Evolutionary conservation across 53 echinoderm and acorn worm species (phyloP), one percentile per base, ranked within the genome.

Genomic region (Paelopatides confundens): DNA sequence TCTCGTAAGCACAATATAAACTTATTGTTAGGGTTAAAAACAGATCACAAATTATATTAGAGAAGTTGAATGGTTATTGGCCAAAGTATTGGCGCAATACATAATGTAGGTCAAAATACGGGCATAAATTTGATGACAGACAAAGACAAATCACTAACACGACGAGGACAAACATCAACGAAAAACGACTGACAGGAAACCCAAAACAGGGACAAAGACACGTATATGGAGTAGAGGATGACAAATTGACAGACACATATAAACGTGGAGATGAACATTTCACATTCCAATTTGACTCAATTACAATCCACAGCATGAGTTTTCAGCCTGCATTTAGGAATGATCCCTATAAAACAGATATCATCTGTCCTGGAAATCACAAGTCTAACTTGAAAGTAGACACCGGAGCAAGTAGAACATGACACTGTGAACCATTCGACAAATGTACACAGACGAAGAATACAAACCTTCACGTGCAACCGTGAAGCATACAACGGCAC

Each of bases 361-460:
- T 92, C 32, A 69, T 54, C 4, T 91, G 91, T 63, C 91, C 94
- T 9, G 86, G 90, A 21, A 67, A 62, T 13, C 90, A 90, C 78
- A 62, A 46, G 43, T 63, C 92, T 1, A 65, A 64, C 7, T 29
- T 90, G 12, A 95, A 95, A 47, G 77, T 95, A 1, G 92, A 95
- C 88, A 92, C 90, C 9, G 90, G 92, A 23, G 92, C 95, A 2
- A 48, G 65, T 37, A 90, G 79, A 86, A 86, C 1, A 87, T 89
- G 11, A 89, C 89, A 28, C 39, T 91, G 23, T 63, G 88, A 7
- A 94, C 87, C 11, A 51, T 85, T 5, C 31, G 62, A 13, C 90
- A 90, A 23, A 90, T 92, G 31, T 92, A 92, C n/a, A 40, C 85
- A 21, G 51, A 77, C 2, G 71, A 87, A 27, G 21, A 37, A 26